Percentiles rank a stretch among this genome's conserved stretches.
Evolutionary conservation across 1,140 invertebrate species (phyloP).

Genomic region (Phthorimaea operculella): DNA sequence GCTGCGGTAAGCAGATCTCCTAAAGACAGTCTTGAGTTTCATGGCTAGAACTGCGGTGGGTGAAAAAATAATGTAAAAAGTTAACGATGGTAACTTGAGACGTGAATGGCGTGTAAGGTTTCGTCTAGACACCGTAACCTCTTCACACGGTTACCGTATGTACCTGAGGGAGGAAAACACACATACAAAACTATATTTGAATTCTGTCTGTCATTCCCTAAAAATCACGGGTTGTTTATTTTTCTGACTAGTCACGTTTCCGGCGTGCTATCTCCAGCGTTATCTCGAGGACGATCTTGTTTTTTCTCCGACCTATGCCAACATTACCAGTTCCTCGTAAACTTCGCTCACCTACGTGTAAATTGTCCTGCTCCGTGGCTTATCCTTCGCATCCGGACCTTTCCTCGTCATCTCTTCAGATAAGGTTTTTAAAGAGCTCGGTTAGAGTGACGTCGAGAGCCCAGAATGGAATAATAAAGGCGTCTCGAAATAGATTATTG

Average conservation of each 20-base stretch:
- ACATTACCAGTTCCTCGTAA: constrained; percentile 37
- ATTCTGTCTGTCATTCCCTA: not conserved
- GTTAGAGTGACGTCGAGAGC: constrained; percentile 20
- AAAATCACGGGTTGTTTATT: not conserved
- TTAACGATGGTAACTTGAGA: constrained; percentile 38
- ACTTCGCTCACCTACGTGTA: constrained; percentile 40
- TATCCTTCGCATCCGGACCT: constrained; percentile 33
- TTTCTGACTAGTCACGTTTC: constrained; percentile 26
- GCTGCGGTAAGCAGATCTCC: constrained; percentile 41
- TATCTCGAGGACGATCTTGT: constrained; percentile 40
- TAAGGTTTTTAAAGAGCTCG: constrained; percentile 23
- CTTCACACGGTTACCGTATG: constrained; percentile 28
- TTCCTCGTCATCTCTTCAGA: constrained; percentile 10
- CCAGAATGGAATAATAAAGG: constrained; percentile 31
- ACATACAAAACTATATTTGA: not conserved
- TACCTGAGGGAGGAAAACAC: not conserved
- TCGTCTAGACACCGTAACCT: constrained; percentile 48
- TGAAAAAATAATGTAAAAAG: constrained; percentile 33
- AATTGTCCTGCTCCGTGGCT: constrained; percentile 31
- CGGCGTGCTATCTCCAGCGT: constrained; percentile 29
- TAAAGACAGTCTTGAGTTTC: constrained; percentile 36
- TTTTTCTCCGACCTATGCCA: constrained; percentile 48
- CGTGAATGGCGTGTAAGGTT: constrained; percentile 37
- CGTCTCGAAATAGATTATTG: constrained; percentile 34
- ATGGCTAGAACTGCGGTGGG: constrained; percentile 39